Base-by-base conservation (phyloP, 2,888 invertebrate species). In the Pherbina coryleti region DNA sequence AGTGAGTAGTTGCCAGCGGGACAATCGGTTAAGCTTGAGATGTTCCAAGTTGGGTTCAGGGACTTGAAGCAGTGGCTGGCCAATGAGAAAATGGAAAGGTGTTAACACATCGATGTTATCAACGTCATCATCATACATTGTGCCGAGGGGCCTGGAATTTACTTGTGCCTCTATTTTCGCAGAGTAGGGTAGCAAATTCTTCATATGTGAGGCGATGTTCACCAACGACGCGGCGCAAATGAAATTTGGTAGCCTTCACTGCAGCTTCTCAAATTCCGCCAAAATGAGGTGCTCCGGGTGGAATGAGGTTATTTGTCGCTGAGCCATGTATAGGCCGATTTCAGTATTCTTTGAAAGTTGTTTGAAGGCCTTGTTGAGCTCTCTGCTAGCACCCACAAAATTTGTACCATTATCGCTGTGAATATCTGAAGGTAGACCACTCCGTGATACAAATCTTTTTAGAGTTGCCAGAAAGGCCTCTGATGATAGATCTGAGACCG, bases 341-440 rank as follows among this genome's bases (percentile, higher is more conserved):
- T 72, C 67, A 2, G 62, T 55, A 17, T 75, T 51, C 44, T 74
- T 25, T 3, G 74, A 60, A 0, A 66, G 9, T 22, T 49, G 66
- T 3, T 37, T 70, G 17, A 70, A 67, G 9, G 60, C 57, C 22
- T 75, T 74, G 25, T 66, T 49, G 2, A 79, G 69, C 14, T 80
- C 78, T 62, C 73, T 64, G 5, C n/a, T 66, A 5, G 79, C 72
- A 17, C 76, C 79, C 22, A 79, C 51, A 44, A 80, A 80, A 25
- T 78, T 77, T n/a, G 78, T 79, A 49, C 79, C 77, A 25, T 77
- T 75, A 62, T 80, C 80, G 14, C 75, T 76, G 31, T 72, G 72
- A 2, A 79, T 44, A 19, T 79, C 79, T 22, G 72, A 77, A 14
- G 66, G 75, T 3, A 67, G 31, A 5, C 72, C 75, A 9, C 77